A percentile compares a stretch with the other conserved stretches of the same genome.
phyloP scores from a whole-genome alignment of 2,113 vertebrate genomes.

The Saiga tatarica region DNA sequence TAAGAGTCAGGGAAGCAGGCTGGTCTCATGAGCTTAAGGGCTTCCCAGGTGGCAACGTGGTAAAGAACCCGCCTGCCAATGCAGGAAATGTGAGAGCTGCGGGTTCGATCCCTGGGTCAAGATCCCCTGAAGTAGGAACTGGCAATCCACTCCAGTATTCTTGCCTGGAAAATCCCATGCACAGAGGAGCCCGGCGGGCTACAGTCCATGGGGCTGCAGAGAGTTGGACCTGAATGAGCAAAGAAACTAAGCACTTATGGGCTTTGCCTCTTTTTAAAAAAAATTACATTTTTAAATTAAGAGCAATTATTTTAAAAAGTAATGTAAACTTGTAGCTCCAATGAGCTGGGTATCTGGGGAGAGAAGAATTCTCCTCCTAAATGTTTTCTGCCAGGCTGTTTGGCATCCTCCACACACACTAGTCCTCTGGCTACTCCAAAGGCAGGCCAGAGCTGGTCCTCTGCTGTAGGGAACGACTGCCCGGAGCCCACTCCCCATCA shows the following conservation, averaged over 20 bases:
- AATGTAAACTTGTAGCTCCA: neutral
- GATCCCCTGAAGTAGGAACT: neutral
- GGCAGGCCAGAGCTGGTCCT: neutral
- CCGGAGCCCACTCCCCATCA: too few relatives aligned
- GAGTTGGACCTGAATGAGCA: neutral
- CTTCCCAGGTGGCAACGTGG: neutral
- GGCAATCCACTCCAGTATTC: neutral
- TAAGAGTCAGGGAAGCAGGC: neutral
- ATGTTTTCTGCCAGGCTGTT: neutral
- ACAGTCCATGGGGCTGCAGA: neutral
- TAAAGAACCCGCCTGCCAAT: neutral
- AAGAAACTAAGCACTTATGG: neutral
- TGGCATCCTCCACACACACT: neutral
- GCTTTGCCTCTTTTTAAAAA: neutral
- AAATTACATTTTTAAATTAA: neutral
- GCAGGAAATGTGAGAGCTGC: neutral
- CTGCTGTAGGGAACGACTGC: neutral
- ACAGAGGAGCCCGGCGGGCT: neutral
- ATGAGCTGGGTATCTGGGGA: neutral
- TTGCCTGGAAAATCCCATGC: neutral
- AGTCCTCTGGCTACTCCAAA: accelerated
- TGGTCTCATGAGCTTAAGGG: neutral
- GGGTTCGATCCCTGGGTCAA: neutral
- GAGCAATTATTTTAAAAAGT: neutral
- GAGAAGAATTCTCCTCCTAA: neutral